These are phyloP conservation scores for Zoanthus sociatus DNA, from an alignment of 92 coral and sea anemone genomes.

Conservation along the genomic window DNA sequence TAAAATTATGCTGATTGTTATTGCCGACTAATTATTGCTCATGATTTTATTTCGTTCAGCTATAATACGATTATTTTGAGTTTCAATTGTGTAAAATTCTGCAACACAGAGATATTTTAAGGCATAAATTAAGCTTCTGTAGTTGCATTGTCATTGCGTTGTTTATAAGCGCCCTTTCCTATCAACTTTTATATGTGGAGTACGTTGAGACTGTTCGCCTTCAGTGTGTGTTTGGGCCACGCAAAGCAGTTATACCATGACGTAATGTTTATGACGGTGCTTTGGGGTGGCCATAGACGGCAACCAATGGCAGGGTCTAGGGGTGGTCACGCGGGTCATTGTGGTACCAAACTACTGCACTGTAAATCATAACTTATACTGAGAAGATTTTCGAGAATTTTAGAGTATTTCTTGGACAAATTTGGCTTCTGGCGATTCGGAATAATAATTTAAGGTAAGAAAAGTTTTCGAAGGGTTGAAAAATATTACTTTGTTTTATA, in stretches of 20 bases:
- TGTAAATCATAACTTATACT: constrained; percentile 31
- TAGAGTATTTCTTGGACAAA: constrained; percentile 23
- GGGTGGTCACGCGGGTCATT: constrained; percentile 55
- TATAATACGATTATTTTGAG: too few species aligned
- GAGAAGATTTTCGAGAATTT: constrained; percentile 44
- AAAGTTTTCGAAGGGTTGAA: background rate
- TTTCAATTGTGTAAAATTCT: too few species aligned
- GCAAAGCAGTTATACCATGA: background rate
- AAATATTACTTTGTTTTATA: background rate
- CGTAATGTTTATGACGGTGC: constrained; percentile 47
- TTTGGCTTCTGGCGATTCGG: background rate
- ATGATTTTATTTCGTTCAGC: too few species aligned
- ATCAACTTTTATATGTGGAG: too few species aligned
- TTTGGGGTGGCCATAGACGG: constrained; percentile 47
- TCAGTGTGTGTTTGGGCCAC: too few species aligned
- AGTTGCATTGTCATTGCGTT: too few species aligned
- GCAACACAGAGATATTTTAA: too few species aligned
- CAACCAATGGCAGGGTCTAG: constrained; percentile 49
- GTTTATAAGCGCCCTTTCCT: too few species aligned
- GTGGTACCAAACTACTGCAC: constrained; percentile 44
- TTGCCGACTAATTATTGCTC: too few species aligned
- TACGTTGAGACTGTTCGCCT: too few species aligned
- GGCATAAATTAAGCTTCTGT: too few species aligned
- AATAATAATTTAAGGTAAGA: constrained; percentile 28
- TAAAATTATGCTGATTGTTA: too few species aligned